These are phyloP conservation scores for Erinaceus europaeus DNA, from an alignment of 2,113 vertebrate genomes.

Conservation along the genomic window DNA sequence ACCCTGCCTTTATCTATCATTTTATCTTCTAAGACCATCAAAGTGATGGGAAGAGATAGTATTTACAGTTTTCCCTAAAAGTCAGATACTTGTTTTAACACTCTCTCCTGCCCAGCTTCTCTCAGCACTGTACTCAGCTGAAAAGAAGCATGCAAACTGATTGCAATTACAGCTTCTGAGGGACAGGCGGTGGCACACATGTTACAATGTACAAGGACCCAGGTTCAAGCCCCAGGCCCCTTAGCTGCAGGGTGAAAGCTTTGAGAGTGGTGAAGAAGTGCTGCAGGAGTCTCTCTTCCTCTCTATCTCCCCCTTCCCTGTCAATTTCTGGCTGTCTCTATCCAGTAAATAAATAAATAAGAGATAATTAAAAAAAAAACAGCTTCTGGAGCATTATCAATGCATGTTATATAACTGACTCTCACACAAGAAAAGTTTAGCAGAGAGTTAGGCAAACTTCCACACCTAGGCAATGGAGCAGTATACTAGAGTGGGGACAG, in stretches of 20 bases:
- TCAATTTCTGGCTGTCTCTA: too few relatives aligned
- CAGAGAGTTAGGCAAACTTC: neutral
- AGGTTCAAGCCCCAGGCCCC: too few relatives aligned
- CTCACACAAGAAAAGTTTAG: neutral
- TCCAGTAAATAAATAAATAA: too few relatives aligned
- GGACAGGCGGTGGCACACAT: too few relatives aligned
- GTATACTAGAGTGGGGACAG: fast-evolving
- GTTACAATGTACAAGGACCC: too few relatives aligned
- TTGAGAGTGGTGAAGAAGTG: too few relatives aligned
- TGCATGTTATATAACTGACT: neutral
- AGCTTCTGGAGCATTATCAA: too few relatives aligned
- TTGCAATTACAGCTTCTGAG: too few relatives aligned
- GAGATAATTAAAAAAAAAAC: too few relatives aligned
- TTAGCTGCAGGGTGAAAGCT: too few relatives aligned
- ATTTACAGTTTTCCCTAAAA: neutral
- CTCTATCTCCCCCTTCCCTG: too few relatives aligned
- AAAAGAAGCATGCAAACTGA: neutral
- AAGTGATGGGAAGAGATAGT: neutral
- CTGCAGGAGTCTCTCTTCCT: too few relatives aligned
- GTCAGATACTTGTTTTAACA: neutral
- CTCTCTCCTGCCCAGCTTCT: neutral
- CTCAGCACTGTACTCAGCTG: neutral
- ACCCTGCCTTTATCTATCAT: conserved; percentile 11
- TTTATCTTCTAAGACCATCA: neutral
- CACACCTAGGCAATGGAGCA: neutral